Conservation (phyloP, 2,113 vertebrate genomes). For the Aix galericulata region DNA sequence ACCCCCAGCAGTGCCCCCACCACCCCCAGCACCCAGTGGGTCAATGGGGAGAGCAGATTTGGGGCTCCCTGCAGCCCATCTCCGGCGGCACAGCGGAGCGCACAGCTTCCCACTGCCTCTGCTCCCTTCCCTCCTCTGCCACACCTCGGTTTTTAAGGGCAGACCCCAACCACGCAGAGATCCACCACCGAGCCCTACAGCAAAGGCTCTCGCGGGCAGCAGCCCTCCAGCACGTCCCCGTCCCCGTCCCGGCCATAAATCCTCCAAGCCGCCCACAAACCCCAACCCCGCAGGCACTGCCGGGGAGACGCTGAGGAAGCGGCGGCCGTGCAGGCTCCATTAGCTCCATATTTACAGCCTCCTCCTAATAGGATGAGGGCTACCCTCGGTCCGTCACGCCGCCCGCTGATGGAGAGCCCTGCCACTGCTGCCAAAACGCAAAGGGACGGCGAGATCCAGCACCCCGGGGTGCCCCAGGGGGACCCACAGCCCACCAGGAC, state of each 20-base stretch:
- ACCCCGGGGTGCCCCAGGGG: too few species aligned
- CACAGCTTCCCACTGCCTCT: not conserved
- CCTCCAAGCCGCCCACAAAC: not conserved
- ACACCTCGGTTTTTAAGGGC: rapidly evolving
- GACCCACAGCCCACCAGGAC: too few species aligned
- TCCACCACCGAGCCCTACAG: not conserved
- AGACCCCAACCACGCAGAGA: rapidly evolving
- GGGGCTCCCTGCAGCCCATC: not conserved
- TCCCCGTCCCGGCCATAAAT: not conserved
- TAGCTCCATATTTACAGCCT: not conserved
- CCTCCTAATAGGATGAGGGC: not conserved
- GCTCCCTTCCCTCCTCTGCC: rapidly evolving
- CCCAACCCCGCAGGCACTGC: not conserved
- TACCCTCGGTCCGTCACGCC: not conserved
- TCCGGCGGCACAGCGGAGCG: not conserved
- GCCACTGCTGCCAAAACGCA: not conserved
- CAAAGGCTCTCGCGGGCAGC: rapidly evolving
- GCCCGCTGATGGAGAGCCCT: not conserved
- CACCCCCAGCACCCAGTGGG: not conserved
- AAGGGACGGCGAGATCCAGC: not conserved
- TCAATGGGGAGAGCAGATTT: rapidly evolving
- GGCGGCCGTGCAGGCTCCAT: not conserved
- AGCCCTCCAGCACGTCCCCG: not conserved
- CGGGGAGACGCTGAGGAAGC: not conserved
- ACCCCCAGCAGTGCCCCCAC: too few species aligned